These are phyloP conservation scores for Asbolus verrucosus DNA, from an alignment of 1,140 invertebrate species.

Conservation along the genomic window DNA sequence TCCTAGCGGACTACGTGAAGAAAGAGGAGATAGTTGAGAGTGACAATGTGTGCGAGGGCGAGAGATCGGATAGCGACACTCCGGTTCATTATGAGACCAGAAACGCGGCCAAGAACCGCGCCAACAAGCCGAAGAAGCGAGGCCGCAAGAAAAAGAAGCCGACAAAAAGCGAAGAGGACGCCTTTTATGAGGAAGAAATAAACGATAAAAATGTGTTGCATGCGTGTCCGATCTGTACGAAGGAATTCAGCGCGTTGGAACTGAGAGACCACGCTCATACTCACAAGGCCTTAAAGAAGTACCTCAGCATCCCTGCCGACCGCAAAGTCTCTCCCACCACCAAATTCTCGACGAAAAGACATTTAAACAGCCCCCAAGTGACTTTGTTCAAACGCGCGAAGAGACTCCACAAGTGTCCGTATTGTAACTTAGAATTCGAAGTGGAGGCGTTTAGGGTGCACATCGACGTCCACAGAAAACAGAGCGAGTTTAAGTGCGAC, in stretches of 20 bases:
- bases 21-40: conserved; percentile 10
- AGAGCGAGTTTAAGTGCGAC: conserved; percentile 52
- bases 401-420: conserved; percentile 47
- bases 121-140: conserved; percentile 2
- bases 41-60: neutral
- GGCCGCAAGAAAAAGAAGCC: neutral
- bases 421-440: conserved; percentile 41
- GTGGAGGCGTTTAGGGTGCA: conserved; percentile 48
- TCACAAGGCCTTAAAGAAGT: conserved; percentile 53
- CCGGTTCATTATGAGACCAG: neutral
- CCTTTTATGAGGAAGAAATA: neutral
- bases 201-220: conserved; percentile 17
- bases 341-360: conserved; percentile 40
- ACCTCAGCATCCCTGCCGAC: conserved; percentile 48
- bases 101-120: neutral
- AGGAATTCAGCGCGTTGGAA: conserved; percentile 49
- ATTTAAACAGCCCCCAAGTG: neutral
- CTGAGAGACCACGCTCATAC: conserved; percentile 48
- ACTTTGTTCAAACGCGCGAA: conserved; percentile 39
- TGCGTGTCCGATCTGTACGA: conserved; percentile 53
- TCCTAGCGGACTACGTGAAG: neutral
- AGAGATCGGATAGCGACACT: neutral
- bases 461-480: conserved; percentile 48
- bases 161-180: neutral
- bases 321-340: conserved; percentile 43